A percentile compares a stretch with the other conserved stretches of the same genome.
Evolutionary conservation across 1,140 invertebrate genomes (phyloP).

Genomic region (Mizuhopecten yessoensis): DNA sequence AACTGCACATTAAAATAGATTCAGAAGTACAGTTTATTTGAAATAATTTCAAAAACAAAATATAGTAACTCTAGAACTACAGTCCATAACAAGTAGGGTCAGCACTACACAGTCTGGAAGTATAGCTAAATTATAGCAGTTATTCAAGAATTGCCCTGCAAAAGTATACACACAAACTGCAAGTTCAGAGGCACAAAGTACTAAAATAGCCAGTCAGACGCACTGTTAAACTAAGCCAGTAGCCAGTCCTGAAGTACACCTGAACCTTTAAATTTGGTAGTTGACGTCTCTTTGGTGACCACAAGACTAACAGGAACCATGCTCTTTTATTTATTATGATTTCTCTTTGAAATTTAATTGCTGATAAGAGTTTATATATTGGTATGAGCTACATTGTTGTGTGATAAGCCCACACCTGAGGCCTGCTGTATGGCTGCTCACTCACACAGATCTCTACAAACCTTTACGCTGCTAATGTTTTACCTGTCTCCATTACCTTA

Average conservation of each 20-base stretch:
- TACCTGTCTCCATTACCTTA: not conserved
- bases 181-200: too few species aligned
- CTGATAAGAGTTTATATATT: constrained; percentile 28
- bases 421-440: not conserved
- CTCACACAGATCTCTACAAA: not conserved
- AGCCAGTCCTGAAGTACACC: not conserved
- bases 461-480: not conserved
- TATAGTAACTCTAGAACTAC: too few species aligned
- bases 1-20: too few species aligned
- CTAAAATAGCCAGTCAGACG: too few species aligned
- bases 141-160: too few species aligned
- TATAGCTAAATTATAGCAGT: too few species aligned
- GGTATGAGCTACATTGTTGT: not conserved
- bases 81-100: too few species aligned
- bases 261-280: not conserved
- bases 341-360: constrained; percentile 15
- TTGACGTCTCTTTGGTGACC: not conserved
- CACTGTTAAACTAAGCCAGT: too few species aligned
- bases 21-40: too few species aligned
- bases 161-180: too few species aligned
- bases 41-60: too few species aligned
- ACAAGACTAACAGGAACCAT: not conserved
- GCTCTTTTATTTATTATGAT: not conserved
- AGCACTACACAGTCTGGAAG: too few species aligned
- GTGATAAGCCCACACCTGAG: not conserved